Evolutionary conservation across 37 sponge, comb jelly and placozoan species (phyloP).

Genomic region (Diacarnus erythraeanus): DNA sequence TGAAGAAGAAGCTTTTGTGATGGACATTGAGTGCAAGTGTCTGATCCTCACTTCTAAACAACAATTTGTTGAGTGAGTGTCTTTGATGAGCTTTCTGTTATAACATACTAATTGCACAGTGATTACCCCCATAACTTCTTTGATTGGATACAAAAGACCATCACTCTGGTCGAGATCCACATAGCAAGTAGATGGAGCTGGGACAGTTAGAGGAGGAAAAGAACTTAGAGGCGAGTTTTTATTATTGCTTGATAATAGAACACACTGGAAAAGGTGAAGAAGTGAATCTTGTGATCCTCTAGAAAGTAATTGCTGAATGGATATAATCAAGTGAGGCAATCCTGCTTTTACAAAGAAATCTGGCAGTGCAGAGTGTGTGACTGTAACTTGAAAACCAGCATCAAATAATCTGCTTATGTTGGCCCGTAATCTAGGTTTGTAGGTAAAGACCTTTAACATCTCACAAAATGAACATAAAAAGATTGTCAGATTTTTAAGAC

Average conservation of each 20-base stretch:
- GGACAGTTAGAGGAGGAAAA: background rate
- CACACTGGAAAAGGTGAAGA: background rate
- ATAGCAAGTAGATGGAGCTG: conserved; percentile 24
- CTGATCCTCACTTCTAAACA: conserved; percentile 13
- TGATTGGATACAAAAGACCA: conserved; percentile 18
- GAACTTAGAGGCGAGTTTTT: background rate
- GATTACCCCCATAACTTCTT: background rate
- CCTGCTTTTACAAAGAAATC: background rate
- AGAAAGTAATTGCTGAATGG: background rate
- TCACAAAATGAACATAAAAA: conserved; percentile 15
- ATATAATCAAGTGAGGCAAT: conserved; percentile 5
- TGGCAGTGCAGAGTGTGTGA: background rate
- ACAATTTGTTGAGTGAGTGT: background rate
- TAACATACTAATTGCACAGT: conserved; percentile 22
- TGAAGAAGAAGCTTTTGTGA: background rate
- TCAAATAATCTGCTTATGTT: background rate
- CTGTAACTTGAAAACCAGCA: background rate
- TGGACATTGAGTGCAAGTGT: background rate
- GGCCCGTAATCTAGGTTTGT: conserved; percentile 4
- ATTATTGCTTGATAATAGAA: background rate
- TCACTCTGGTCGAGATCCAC: conserved; percentile 10
- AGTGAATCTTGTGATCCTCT: background rate
- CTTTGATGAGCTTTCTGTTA: background rate
- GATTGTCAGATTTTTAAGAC: background rate
- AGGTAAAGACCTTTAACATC: conserved; percentile 11